phyloP scores from a whole-genome alignment of 2,888 invertebrate species.

The Kryphioiulus occultus region DNA sequence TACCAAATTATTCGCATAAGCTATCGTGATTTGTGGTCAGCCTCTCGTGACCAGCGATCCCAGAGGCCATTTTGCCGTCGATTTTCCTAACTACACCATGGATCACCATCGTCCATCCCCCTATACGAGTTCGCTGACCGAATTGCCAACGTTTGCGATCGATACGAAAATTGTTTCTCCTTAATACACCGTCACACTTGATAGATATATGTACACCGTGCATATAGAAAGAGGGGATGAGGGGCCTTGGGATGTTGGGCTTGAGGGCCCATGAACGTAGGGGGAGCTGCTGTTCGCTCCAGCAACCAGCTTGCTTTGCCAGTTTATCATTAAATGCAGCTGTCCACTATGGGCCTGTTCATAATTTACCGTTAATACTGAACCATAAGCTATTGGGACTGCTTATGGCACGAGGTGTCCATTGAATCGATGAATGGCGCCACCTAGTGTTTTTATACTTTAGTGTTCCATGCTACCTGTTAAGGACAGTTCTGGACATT shows the following conservation, averaged over 20 bases:
- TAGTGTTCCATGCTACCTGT: too few species aligned
- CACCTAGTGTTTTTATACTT: not conserved
- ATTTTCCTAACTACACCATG: not conserved
- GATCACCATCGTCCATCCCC: not conserved
- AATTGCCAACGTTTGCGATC: conserved; percentile 15
- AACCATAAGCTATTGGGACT: not conserved
- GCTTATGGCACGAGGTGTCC: not conserved
- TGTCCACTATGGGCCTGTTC: conserved; percentile 4
- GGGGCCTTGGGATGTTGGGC: not conserved
- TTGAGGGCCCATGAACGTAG: not conserved
- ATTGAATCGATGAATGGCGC: not conserved
- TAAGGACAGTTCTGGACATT: too few species aligned
- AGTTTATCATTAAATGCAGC: conserved; percentile 23
- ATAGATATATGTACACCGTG: not conserved
- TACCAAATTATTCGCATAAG: conserved; percentile 7
- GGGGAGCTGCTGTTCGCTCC: not conserved
- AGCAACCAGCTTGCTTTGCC: not conserved
- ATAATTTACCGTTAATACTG: not conserved
- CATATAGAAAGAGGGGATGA: not conserved
- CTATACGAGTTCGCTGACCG: not conserved
- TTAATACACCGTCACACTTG: not conserved
- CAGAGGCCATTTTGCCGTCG: conserved; percentile 8
- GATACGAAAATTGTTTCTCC: conserved; percentile 8
- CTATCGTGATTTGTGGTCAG: conserved; percentile 23
- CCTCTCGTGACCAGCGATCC: not conserved